A percentile compares a stretch with the other conserved stretches of the same genome.
Evolutionary conservation across 2,113 vertebrate species (phyloP).

Genomic region (Sylvia atricapilla): DNA sequence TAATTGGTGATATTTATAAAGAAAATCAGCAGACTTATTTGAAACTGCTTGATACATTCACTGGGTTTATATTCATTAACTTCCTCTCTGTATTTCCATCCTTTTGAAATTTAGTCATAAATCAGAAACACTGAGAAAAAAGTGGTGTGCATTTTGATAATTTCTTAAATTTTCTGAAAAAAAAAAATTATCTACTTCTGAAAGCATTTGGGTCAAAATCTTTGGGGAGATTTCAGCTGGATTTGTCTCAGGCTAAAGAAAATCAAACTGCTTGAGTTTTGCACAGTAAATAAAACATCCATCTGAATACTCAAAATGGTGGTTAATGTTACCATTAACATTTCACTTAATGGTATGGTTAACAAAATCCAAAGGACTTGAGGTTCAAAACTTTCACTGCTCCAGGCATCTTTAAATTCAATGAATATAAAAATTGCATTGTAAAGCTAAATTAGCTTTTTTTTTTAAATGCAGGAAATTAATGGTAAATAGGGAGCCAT

Average conservation of each 20-base stretch:
- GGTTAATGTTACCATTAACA: not conserved
- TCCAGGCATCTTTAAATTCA: not conserved
- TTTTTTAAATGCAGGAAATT: not conserved
- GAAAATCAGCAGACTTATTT: not conserved
- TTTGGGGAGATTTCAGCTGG: not conserved
- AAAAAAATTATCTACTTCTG: not conserved
- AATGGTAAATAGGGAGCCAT: not conserved
- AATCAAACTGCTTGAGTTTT: not conserved
- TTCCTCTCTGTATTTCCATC: not conserved
- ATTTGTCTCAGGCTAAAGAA: not conserved
- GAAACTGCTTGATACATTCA: not conserved
- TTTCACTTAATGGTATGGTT: not conserved
- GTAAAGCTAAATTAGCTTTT: fast-evolving
- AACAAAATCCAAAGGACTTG: not conserved
- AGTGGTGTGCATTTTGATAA: not conserved
- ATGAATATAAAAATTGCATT: not conserved
- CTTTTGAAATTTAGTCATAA: not conserved
- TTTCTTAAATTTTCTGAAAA: not conserved
- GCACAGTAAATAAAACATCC: not conserved
- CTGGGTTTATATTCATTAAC: not conserved
- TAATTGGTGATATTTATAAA: not conserved
- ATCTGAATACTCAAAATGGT: not conserved
- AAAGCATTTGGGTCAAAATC: not conserved
- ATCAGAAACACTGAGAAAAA: not conserved
- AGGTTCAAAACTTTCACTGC: not conserved